phyloP scores from a whole-genome alignment of 1,140 invertebrate genomes.

The Proctacanthus coquilletti region DNA sequence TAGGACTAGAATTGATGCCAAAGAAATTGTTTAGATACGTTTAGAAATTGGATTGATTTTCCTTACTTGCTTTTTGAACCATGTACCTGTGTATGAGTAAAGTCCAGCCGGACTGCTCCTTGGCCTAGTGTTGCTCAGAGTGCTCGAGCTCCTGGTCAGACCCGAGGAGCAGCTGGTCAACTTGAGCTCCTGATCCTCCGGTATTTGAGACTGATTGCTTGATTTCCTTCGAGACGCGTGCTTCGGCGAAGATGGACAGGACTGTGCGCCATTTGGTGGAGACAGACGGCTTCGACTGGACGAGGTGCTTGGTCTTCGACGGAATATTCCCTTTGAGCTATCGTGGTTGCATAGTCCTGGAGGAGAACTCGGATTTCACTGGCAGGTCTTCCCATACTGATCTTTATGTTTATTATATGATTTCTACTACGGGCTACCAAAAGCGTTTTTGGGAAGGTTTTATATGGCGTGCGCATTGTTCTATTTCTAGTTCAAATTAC shows the following conservation, averaged over 20 bases:
- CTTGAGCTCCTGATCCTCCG: constrained; percentile 17
- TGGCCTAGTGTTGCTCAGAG: constrained; percentile 30
- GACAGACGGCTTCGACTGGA: constrained; percentile 16
- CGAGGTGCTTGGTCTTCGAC: constrained; percentile 30
- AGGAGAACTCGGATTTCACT: too few relatives aligned
- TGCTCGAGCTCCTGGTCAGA: constrained; percentile 26
- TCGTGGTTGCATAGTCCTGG: constrained; percentile 29
- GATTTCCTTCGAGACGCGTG: constrained; percentile 11
- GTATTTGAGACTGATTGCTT: constrained; percentile 16
- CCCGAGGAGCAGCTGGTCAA: too few relatives aligned
- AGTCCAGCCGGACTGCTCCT: constrained; percentile 54
- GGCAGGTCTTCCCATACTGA: too few relatives aligned
- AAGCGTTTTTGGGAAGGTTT: too few relatives aligned
- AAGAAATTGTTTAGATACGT: too few relatives aligned
- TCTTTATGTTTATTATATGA: too few relatives aligned
- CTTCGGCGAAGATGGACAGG: constrained; percentile 28
- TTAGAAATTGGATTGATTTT: too few relatives aligned
- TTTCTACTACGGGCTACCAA: too few relatives aligned
- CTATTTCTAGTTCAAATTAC: too few relatives aligned
- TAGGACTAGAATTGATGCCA: too few relatives aligned
- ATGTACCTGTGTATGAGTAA: constrained; percentile 53
- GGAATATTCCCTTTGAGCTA: constrained; percentile 36
- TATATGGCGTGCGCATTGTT: too few relatives aligned
- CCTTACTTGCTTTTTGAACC: too few relatives aligned
- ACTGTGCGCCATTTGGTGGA: constrained; percentile 7